Conservation (phyloP, 2,888 invertebrate species). For the Gymnocheta viridis region DNA sequence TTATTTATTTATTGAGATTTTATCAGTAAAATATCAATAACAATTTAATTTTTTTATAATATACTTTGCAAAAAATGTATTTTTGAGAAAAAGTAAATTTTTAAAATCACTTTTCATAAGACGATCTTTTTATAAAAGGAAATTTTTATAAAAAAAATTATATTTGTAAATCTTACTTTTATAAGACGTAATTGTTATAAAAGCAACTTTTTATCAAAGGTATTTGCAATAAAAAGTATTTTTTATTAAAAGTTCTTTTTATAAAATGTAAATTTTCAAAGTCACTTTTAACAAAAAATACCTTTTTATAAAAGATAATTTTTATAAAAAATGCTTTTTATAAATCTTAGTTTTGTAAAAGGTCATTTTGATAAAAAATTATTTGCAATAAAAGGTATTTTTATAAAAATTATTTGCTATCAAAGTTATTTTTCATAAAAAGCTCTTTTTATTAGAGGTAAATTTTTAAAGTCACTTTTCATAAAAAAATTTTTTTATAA, state of each 20-base stretch:
- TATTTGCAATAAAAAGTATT: too few species aligned
- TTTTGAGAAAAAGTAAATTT: too few species aligned
- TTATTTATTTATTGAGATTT: too few species aligned
- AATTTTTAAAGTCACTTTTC: background rate
- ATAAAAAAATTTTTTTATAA: background rate
- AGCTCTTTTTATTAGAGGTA: background rate
- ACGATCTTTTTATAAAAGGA: background rate
- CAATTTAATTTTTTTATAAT: background rate
- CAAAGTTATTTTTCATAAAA: background rate
- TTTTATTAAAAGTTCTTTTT: too few species aligned
- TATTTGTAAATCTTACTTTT: background rate
- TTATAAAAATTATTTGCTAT: background rate
- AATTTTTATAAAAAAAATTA: background rate
- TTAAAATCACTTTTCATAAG: background rate
- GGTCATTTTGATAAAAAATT: background rate
- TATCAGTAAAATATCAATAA: too few species aligned
- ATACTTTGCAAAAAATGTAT: background rate
- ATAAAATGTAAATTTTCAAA: background rate
- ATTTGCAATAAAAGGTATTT: background rate
- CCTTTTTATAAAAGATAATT: background rate
- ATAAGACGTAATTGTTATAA: too few species aligned
- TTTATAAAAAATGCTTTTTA: background rate
- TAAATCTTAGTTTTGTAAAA: background rate
- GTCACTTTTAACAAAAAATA: background rate
- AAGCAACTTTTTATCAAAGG: too few species aligned